These are phyloP conservation scores for Mellilla xanthometata DNA, from an alignment of 2,888 invertebrate genomes.

Conservation along the genomic window DNA sequence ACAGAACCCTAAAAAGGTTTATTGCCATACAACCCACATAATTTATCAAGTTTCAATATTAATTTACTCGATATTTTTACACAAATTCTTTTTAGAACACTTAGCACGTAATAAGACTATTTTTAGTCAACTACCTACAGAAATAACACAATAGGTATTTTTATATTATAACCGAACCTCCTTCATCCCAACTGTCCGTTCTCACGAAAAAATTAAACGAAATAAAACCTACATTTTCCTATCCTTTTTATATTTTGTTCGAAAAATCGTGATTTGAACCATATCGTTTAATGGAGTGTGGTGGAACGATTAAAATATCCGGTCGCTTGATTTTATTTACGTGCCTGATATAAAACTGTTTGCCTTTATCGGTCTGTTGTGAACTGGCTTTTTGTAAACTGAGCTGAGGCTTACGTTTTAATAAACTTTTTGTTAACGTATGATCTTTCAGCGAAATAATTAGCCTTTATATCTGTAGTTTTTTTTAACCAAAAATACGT, in stretches of 20 bases:
- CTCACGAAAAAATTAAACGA: neutral
- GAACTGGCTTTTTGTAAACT: conserved; percentile 6
- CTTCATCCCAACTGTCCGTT: neutral
- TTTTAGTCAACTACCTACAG: too few species aligned
- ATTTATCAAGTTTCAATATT: too few species aligned
- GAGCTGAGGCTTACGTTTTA: neutral
- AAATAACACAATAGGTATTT: too few species aligned
- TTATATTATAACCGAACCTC: too few species aligned
- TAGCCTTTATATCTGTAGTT: too few species aligned
- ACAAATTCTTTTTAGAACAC: too few species aligned
- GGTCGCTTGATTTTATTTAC: conserved; percentile 38
- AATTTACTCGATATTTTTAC: too few species aligned
- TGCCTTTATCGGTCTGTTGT: conserved; percentile 10
- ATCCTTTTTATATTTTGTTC: conserved; percentile 1
- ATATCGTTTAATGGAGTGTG: conserved; percentile 24
- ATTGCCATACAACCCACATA: too few species aligned
- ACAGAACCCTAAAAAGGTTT: too few species aligned
- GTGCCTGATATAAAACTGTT: conserved; percentile 26
- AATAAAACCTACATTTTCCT: neutral
- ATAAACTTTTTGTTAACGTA: neutral
- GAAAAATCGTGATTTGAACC: conserved; percentile 18
- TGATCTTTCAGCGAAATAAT: too few species aligned
- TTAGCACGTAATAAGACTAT: too few species aligned
- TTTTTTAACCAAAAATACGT: too few species aligned
- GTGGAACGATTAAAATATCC: conserved; percentile 42